Evolutionary conservation across 2,888 invertebrate genomes (phyloP), one percentile per base, ranked within the genome.

Genomic region (Panzeria rudis): DNA sequence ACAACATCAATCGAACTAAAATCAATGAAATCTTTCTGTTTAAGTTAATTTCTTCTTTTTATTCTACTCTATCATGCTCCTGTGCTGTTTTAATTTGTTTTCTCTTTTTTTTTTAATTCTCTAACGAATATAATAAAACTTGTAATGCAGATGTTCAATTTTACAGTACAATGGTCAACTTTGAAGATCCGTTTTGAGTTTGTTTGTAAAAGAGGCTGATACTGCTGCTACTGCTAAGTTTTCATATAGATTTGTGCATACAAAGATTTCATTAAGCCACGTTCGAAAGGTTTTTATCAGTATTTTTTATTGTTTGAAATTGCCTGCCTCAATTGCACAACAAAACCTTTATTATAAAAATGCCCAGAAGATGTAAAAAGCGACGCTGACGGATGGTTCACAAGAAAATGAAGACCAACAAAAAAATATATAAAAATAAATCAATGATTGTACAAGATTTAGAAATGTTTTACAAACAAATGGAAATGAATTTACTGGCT

Each of bases 151-250:
- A 83, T 83, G 76, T 77, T 83, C 71, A 83, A 83, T 83, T 83
- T 83, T 83, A 77, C 82, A 83, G 76, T 64, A 83, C 82, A 83
- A 77, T 77, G 82, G 82, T 83, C 82, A 83, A 83, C 76, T 83
- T 76, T 77, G 56, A 77, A 71, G 76, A 83, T 75, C 50, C 76
- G 13, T 76, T 80, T 80, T 9, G 17, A 44, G 35, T 54, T 56
- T 66, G 73, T 50, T 73, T 68, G 66, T 7, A 61, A 78, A 78
- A 47, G 59, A 23, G 77, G 41, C 66, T 71, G 62, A n/a, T 29
- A 1, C 7, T n/a, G 69, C 17, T 41, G 47, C 23, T 69, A 41
- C n/a, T 38, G 15, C 52, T n/a, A n/a, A n/a, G n/a, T n/a, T 38
- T 54, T n/a, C 25, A 29, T 56, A 66, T 47, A 32, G 69, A 64